These are phyloP conservation scores for Sinocyclocheilus maitianheensis DNA, from an alignment of 2,113 vertebrate species.

Conservation along the genomic window DNA sequence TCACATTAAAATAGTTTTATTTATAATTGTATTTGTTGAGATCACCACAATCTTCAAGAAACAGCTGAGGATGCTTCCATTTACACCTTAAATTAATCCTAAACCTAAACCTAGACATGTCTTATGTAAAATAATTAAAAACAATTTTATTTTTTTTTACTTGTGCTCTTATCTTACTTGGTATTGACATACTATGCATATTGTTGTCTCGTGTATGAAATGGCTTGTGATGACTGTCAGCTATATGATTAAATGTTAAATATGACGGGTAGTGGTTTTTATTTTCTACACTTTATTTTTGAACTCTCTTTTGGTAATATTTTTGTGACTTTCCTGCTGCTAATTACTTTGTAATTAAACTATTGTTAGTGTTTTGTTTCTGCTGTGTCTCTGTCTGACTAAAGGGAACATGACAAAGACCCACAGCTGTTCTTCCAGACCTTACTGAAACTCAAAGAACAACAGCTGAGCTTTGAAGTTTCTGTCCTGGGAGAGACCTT, in stretches of 20 bases:
- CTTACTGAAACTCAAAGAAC: slow-evolving; percentile 84
- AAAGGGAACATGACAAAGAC: slow-evolving; percentile 96
- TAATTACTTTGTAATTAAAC: slow-evolving; percentile 12
- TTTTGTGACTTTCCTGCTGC: not conserved
- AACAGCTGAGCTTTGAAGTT: slow-evolving; percentile 79
- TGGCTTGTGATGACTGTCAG: not conserved
- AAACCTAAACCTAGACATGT: too few relatives aligned
- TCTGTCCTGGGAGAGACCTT: slow-evolving; percentile 94
- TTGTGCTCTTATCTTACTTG: too few relatives aligned
- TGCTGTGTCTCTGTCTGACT: slow-evolving; percentile 65
- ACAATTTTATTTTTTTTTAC: too few relatives aligned
- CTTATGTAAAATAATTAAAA: too few relatives aligned
- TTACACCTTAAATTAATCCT: too few relatives aligned
- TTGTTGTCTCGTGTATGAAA: not conserved
- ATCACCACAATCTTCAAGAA: too few relatives aligned
- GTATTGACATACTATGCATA: too few relatives aligned
- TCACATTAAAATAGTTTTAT: too few relatives aligned
- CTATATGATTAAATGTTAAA: not conserved
- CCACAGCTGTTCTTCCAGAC: slow-evolving; percentile 91
- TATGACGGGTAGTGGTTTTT: not conserved
- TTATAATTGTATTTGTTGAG: not conserved
- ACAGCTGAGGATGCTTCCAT: too few relatives aligned
- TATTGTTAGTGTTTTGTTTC: slow-evolving; percentile 37
- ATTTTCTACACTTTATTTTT: not conserved
- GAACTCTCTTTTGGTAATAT: not conserved